These are phyloP conservation scores for Cancer borealis DNA, from an alignment of 2,888 invertebrate genomes.

Conservation along the genomic window DNA sequence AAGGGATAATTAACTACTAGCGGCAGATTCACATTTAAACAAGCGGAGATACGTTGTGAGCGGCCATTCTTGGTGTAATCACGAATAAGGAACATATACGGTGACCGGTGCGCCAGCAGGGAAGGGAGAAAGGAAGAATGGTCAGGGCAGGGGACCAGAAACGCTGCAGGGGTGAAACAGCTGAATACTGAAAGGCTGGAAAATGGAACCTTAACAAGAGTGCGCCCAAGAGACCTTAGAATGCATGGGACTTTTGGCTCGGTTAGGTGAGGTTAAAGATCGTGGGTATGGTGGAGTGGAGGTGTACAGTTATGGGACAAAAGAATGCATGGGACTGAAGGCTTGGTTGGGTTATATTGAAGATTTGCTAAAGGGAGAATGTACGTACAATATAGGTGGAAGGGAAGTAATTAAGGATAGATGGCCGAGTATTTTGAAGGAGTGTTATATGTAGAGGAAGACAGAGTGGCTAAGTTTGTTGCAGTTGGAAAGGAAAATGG, in stretches of 20 bases:
- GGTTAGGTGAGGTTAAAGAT: background rate
- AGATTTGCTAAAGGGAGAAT: background rate
- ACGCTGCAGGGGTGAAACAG: background rate
- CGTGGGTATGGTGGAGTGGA: background rate
- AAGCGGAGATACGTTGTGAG: slow-evolving; percentile 41
- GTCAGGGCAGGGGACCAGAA: background rate
- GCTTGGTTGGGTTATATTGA: background rate
- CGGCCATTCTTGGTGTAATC: slow-evolving; percentile 24
- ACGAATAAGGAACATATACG: slow-evolving; percentile 30
- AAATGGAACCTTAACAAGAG: background rate
- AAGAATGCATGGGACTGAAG: background rate
- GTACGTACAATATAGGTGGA: background rate
- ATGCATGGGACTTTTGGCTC: slow-evolving; percentile 6
- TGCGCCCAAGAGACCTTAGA: background rate
- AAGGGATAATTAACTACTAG: slow-evolving; percentile 49
- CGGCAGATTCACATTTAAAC: slow-evolving; percentile 46
- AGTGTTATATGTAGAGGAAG: no score
- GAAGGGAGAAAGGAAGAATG: background rate
- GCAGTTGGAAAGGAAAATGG: no score
- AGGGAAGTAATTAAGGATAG: background rate
- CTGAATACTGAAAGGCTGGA: slow-evolving; percentile 18
- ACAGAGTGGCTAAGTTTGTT: no score
- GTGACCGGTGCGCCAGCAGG: background rate
- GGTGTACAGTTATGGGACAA: background rate
- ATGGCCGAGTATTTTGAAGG: background rate